Conservation (phyloP, 2,888 invertebrate species). For the Malthinus seriepunctatus region DNA sequence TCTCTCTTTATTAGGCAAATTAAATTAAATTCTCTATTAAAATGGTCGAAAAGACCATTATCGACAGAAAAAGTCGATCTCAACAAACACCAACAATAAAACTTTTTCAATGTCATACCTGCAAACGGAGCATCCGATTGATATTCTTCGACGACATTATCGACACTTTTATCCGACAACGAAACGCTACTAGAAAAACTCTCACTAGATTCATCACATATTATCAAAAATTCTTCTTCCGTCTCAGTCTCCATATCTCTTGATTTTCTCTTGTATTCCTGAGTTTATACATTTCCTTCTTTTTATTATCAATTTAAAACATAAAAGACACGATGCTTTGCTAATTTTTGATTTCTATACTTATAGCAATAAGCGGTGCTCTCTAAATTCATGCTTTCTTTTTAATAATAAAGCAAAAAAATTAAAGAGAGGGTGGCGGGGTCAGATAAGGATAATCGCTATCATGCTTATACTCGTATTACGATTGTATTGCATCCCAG, state of each 20-base stretch:
- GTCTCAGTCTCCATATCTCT: constrained; percentile 86
- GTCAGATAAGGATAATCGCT: neutral
- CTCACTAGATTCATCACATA: constrained; percentile 68
- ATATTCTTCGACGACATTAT: constrained; percentile 83
- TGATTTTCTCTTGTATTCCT: constrained; percentile 85
- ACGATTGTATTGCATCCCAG: no score
- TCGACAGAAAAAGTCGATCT: no score
- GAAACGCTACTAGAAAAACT: constrained; percentile 74
- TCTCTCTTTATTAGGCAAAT: no score
- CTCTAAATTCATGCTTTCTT: constrained; percentile 26
- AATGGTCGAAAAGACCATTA: no score
- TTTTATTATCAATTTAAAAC: neutral
- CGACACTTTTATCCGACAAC: constrained; percentile 75
- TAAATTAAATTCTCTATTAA: no score
- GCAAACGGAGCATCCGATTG: constrained; percentile 86
- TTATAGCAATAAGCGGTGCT: constrained; percentile 25
- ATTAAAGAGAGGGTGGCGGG: constrained; percentile 9
- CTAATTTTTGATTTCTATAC: constrained; percentile 8
- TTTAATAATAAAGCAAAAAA: constrained; percentile 5
- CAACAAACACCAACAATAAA: no score
- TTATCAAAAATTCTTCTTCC: constrained; percentile 59
- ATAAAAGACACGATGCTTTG: constrained; percentile 26
- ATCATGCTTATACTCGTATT: constrained; percentile 6
- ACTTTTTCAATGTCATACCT: constrained; percentile 59
- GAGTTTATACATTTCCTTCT: constrained; percentile 30